Evolutionary conservation across 1,140 invertebrate species (phyloP).

Genomic region (Apis dorsata): DNA sequence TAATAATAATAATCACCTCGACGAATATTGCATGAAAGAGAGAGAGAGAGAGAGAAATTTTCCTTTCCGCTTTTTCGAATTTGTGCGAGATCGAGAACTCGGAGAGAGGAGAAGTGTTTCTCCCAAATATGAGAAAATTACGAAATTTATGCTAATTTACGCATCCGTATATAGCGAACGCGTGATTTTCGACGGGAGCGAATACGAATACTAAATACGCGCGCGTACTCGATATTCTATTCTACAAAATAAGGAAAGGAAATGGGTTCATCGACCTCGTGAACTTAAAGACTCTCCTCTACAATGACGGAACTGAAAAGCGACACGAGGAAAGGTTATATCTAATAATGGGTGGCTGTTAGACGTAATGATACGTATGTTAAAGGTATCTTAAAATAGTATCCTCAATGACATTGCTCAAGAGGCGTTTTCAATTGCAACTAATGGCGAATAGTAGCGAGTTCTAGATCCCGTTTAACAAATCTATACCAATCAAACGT

Average conservation of each 20-base stretch:
- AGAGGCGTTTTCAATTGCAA: constrained; percentile 18
- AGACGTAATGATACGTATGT: constrained; percentile 6
- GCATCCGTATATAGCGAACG: too few species aligned
- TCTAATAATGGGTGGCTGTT: background rate
- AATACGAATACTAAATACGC: too few species aligned
- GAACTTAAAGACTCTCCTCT: background rate
- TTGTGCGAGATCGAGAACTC: too few species aligned
- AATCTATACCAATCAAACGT: background rate
- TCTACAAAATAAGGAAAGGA: background rate
- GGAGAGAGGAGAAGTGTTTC: too few species aligned
- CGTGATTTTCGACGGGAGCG: too few species aligned
- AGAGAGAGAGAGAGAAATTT: background rate
- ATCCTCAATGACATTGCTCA: constrained; percentile 2
- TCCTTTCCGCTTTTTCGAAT: too few species aligned
- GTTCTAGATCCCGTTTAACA: constrained; percentile 13
- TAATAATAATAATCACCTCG: constrained; percentile 32
- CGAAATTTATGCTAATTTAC: too few species aligned
- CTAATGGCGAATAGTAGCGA: background rate
- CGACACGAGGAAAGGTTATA: background rate
- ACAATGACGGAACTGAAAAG: constrained; percentile 1
- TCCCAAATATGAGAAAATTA: too few species aligned
- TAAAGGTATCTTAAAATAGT: constrained; percentile 24
- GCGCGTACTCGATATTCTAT: too few species aligned
- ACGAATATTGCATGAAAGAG: constrained; percentile 66
- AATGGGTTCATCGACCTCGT: background rate